Evolutionary conservation across 2,113 vertebrate genomes (phyloP), one percentile per base, ranked within the genome.

Genomic region (Tamias sibiricus): DNA sequence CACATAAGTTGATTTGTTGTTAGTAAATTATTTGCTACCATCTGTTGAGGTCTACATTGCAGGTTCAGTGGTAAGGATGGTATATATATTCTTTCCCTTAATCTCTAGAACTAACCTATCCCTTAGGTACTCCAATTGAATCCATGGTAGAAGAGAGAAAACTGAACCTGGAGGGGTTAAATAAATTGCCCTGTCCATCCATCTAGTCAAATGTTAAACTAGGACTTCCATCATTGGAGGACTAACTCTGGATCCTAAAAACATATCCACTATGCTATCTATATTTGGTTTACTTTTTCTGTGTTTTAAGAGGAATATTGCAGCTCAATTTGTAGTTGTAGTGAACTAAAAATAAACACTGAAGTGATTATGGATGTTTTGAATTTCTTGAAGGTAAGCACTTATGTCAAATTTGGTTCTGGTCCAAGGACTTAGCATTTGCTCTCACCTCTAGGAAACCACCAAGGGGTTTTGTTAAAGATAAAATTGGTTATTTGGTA

Each of bases 221-320:
- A 28, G 66, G 49, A 59, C 57, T 92, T 76, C 32, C 69, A 72
- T 77, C 24, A 26, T 37, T 40, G 30, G 80, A 4, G 35, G 8
- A 76, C 22, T 86, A 59, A 86, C 42, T 87, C 49, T 59, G 64
- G n/a, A 69, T 35, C 42, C 79, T 83, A 42, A 82, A 26, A 54
- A 92, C 32, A 16, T 87, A 54, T 47, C 17, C 10, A 19, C 12
- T 37, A 3, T 87, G 37, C 35, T 76, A 17, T 79, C 52, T 52
- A 54, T 75, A 37, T 94, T 90, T 76, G 84, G 66, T 83, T 85
- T 83, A 8, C 26, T 32, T 97, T 88, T 95, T 74, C 30, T 91
- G 1, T 76, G 40, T 86, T 82, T 91, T 85, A 95, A 88, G 64
- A 71, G 22, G 32, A n/a, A 19, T 69, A 66, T 87, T 87, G 13